Conservation (phyloP, 2,888 invertebrate species). For the Trilocha varians region DNA sequence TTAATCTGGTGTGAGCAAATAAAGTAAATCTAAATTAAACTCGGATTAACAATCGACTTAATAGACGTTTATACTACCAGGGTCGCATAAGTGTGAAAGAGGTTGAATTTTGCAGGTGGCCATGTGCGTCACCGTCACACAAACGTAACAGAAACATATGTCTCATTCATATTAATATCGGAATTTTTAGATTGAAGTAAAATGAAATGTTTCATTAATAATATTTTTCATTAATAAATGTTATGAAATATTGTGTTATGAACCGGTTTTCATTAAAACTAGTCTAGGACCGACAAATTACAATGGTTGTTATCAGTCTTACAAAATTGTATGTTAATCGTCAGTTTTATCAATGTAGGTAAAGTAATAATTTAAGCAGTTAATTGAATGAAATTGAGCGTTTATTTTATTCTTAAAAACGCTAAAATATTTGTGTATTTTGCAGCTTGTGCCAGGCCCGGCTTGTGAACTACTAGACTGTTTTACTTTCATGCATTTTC, state of each 20-base stretch:
- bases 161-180: too few species aligned
- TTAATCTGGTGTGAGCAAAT: background rate
- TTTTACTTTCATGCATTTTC: too few species aligned
- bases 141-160: background rate
- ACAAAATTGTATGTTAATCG: background rate
- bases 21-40: background rate
- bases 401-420: slow-evolving; percentile 11
- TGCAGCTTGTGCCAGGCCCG: slow-evolving; percentile 15
- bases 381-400: slow-evolving; percentile 18
- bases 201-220: too few species aligned
- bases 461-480: background rate
- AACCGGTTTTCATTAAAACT: too few species aligned
- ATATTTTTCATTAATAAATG: too few species aligned
- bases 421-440: slow-evolving; percentile 10
- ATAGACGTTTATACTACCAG: slow-evolving; percentile 18
- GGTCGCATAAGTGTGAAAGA: slow-evolving; percentile 7
- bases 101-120: background rate
- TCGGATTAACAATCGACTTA: slow-evolving; percentile 19
- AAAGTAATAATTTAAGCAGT: slow-evolving; percentile 7
- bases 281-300: too few species aligned
- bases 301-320: background rate
- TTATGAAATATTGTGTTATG: too few species aligned
- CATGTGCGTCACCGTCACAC: background rate
- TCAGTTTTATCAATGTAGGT: background rate
- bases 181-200: too few species aligned